A percentile compares a stretch with the other conserved stretches of the same genome.
Evolutionary conservation across 2,113 vertebrate genomes (phyloP).

Genomic region (Coptodon rendalli): DNA sequence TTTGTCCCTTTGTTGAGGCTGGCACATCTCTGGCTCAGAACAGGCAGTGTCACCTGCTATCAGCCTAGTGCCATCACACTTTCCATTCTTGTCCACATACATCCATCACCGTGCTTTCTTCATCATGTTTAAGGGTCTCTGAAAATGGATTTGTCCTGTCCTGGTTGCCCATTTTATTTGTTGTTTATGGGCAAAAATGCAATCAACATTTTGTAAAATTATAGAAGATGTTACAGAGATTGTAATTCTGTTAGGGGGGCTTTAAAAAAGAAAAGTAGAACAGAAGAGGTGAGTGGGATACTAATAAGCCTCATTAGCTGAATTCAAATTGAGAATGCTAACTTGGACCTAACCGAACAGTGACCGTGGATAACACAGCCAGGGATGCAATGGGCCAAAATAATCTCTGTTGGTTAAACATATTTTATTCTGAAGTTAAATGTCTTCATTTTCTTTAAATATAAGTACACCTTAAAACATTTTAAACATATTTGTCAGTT

Average conservation of each 20-base stretch:
- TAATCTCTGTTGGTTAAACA: background rate
- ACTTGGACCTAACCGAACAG: background rate
- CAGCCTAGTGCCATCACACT: background rate
- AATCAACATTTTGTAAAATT: background rate
- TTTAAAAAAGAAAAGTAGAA: background rate
- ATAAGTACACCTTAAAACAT: background rate
- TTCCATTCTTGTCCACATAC: background rate
- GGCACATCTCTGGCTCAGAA: background rate
- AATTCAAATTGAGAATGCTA: background rate
- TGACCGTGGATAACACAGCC: background rate
- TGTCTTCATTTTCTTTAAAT: background rate
- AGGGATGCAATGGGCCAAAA: background rate
- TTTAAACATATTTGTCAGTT: background rate
- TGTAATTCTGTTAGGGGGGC: background rate
- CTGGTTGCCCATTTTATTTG: background rate
- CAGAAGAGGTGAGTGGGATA: background rate
- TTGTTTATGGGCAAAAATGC: background rate
- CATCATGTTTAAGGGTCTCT: background rate
- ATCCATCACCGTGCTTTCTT: background rate
- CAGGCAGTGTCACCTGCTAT: background rate
- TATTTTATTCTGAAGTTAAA: background rate
- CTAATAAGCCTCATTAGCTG: background rate
- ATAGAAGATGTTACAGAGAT: background rate
- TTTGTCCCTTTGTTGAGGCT: slow-evolving; percentile 1
- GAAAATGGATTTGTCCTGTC: background rate